Base-by-base conservation (phyloP, 2,797 vertebrate genomes). In the Gymnothorax javanicus region DNA sequence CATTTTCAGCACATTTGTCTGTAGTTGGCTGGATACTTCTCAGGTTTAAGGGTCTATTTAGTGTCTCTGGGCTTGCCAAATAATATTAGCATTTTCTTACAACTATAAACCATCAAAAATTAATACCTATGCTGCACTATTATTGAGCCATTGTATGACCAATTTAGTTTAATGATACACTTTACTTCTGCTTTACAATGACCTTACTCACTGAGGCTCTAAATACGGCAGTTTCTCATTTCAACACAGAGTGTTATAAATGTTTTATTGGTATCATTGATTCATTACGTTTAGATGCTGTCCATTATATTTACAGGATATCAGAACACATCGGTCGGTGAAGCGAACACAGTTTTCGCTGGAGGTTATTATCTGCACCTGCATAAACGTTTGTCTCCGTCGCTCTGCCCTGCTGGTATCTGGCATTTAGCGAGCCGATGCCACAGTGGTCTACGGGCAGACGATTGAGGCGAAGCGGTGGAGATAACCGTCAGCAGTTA, bases 281-380 rank as follows among this genome's bases (percentile, higher is more conserved):
- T 88, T 83, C 71, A 86, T 57, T 77, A 87, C 85, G 86, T 56
- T 73, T 58, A 87, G 89, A 86, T 50, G 17, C 86, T 79, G 82
- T 89, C 85, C 23, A 11, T 89, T 87, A 85, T 88, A 77, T 69
- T 90, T 83, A 57, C 88, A 84, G 85, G 69, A 0, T 62, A 23
- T 67, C 62, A 67, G 62, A 67, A 67, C 88, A 89, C 67, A 25
- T 27, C 1, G 25, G 3, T 25, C 11, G 89, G 90, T 91, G 90
- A 90, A 2, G 64, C 23, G 89, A 91, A 87, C 88, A 54, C 90
- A 89, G 88, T 86, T 88, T 90, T 87, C 71, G 62, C 88, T 91
- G 90, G 89, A 89, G 50, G 58, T 88, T 60, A 79, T 59, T 86
- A 73, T 87, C 64, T 87, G 64, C 13, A 12, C 77, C 83, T 77